These are phyloP conservation scores for Drosophila rufa DNA, from an alignment of 1,140 invertebrate species.

Conservation along the genomic window DNA sequence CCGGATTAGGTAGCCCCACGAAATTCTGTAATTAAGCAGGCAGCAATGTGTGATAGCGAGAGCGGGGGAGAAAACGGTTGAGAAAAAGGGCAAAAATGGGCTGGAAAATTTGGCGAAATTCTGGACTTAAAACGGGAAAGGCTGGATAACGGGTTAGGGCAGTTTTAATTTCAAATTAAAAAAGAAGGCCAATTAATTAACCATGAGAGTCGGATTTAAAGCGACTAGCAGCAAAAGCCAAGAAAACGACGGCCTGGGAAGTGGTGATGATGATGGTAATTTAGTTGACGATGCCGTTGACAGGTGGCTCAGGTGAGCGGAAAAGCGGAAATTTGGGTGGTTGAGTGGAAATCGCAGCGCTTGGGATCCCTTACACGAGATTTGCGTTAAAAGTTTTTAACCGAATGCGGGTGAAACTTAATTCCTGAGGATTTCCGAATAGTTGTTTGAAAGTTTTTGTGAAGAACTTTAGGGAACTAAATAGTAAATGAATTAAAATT, in stretches of 20 bases:
- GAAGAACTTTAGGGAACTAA: background rate
- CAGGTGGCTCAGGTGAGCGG: constrained; percentile 34
- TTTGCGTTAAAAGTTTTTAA: constrained; percentile 27
- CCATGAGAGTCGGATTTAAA: constrained; percentile 63
- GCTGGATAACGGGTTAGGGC: constrained; percentile 25
- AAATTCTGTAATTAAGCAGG: constrained; percentile 65
- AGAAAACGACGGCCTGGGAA: constrained; percentile 3
- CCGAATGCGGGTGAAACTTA: constrained; percentile 4
- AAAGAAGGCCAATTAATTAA: constrained; percentile 80
- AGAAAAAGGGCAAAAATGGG: constrained; percentile 13
- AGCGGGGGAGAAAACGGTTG: background rate
- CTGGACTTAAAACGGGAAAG: background rate
- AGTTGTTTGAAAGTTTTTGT: constrained; percentile 1
- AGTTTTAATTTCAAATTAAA: constrained; percentile 75
- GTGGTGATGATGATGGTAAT: constrained; percentile 15
- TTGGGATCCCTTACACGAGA: constrained; percentile 6
- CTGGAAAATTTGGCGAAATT: background rate
- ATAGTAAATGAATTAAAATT: background rate
- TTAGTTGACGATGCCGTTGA: constrained; percentile 41
- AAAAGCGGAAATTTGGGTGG: background rate
- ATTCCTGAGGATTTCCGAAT: background rate
- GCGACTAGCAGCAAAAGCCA: constrained; percentile 14
- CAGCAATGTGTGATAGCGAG: constrained; percentile 35
- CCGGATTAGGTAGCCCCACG: constrained; percentile 39
- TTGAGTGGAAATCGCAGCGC: background rate